A percentile compares a stretch with the other conserved stretches of the same genome.
phyloP scores from a whole-genome alignment of 2,797 vertebrate genomes.

The Artibeus jamaicensis region DNA sequence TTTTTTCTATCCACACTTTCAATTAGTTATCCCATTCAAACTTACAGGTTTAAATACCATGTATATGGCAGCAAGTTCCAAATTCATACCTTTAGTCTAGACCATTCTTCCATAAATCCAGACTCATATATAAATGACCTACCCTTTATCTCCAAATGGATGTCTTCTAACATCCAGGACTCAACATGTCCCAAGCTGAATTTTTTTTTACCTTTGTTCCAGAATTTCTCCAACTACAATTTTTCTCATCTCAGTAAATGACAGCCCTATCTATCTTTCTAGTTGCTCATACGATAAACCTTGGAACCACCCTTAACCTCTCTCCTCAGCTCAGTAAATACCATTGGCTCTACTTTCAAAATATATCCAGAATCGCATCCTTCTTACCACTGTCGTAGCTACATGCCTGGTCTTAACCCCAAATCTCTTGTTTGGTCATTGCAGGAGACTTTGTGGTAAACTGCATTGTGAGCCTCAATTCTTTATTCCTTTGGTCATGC shows the following conservation, averaged over 20 bases:
- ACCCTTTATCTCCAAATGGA: neutral
- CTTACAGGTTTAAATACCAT: neutral
- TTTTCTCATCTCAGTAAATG: neutral
- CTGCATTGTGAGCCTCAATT: neutral
- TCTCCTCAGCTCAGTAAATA: neutral
- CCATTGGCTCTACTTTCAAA: neutral
- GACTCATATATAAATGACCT: neutral
- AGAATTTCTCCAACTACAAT: neutral
- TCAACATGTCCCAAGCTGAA: neutral
- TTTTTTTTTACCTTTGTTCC: neutral
- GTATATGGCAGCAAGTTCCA: neutral
- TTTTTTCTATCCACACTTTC: neutral
- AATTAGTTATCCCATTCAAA: neutral
- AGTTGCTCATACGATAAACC: neutral
- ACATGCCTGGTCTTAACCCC: neutral
- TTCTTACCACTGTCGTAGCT: neutral
- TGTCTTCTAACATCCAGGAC: constrained; percentile 1
- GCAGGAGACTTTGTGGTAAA: neutral
- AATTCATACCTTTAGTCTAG: neutral
- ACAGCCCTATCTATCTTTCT: neutral
- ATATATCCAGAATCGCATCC: neutral
- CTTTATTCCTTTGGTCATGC: neutral
- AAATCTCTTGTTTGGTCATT: neutral
- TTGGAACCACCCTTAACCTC: neutral
- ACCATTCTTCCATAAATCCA: neutral